phyloP scores from a whole-genome alignment of 2,888 invertebrate genomes.

The Hydraecia micacea region DNA sequence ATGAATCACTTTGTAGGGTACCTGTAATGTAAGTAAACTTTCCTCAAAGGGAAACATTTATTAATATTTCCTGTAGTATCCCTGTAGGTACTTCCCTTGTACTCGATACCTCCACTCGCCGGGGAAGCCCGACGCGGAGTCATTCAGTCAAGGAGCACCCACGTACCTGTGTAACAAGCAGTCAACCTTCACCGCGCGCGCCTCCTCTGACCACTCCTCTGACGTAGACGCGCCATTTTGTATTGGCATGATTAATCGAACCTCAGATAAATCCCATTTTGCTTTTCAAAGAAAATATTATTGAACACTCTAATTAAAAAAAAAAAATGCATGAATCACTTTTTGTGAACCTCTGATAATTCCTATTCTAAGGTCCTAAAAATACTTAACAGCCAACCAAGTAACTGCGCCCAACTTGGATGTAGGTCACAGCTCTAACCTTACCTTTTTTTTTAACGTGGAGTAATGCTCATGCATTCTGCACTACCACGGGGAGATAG shows the following conservation, averaged over 20 bases:
- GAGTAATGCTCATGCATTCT: too few relatives aligned
- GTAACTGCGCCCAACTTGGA: neutral
- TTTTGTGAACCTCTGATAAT: neutral
- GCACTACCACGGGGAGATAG: too few relatives aligned
- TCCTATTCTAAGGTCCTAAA: neutral
- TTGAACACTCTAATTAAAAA: neutral
- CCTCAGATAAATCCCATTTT: neutral
- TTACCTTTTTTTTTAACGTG: too few relatives aligned
- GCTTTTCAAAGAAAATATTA: neutral
- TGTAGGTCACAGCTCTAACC: neutral
- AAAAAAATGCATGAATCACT: neutral
- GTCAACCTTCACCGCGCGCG: constrained; percentile 23
- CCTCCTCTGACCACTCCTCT: neutral
- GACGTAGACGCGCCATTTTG: neutral
- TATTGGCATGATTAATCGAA: neutral
- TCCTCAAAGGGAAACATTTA: constrained; percentile 15
- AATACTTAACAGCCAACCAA: neutral
- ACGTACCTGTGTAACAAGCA: too few relatives aligned
- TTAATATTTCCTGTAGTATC: constrained; percentile 25
- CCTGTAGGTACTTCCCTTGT: constrained; percentile 4
- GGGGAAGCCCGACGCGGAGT: constrained; percentile 30
- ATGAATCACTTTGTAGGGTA: neutral
- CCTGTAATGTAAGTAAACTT: neutral
- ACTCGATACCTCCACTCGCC: neutral
- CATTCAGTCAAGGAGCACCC: neutral